Evolutionary conservation across 2,797 vertebrate species (phyloP).

Genomic region (Masticophis lateralis): DNA sequence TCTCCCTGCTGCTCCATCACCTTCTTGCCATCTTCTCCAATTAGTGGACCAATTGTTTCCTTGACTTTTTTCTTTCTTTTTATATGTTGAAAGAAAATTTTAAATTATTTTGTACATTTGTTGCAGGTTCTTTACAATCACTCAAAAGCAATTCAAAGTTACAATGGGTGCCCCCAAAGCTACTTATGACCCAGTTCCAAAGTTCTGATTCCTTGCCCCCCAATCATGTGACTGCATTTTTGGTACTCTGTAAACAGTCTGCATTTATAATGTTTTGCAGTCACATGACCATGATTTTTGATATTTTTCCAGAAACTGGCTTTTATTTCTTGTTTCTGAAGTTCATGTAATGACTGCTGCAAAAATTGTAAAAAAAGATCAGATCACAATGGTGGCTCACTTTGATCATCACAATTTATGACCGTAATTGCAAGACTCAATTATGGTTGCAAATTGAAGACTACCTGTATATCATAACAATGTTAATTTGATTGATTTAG

Average conservation of each 20-base stretch:
- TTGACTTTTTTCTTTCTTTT: not conserved
- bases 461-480: not conserved
- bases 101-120: not conserved
- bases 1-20: no score
- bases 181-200: not conserved
- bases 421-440: not conserved
- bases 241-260: not conserved
- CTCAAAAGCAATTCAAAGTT: not conserved
- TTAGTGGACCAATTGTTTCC: no score
- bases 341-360: not conserved
- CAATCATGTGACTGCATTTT: not conserved
- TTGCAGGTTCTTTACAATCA: not conserved
- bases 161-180: not conserved
- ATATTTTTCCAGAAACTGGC: not conserved
- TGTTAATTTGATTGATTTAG: not conserved
- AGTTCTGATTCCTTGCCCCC: not conserved
- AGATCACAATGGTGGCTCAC: not conserved
- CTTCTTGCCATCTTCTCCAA: no score
- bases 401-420: not conserved
- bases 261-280: not conserved
- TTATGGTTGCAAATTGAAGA: not conserved
- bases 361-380: not conserved
- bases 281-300: not conserved
- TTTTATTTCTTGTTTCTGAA: not conserved
- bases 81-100: not conserved